Conservation (phyloP, 2,888 invertebrate species). For the Hydraecia micacea region DNA sequence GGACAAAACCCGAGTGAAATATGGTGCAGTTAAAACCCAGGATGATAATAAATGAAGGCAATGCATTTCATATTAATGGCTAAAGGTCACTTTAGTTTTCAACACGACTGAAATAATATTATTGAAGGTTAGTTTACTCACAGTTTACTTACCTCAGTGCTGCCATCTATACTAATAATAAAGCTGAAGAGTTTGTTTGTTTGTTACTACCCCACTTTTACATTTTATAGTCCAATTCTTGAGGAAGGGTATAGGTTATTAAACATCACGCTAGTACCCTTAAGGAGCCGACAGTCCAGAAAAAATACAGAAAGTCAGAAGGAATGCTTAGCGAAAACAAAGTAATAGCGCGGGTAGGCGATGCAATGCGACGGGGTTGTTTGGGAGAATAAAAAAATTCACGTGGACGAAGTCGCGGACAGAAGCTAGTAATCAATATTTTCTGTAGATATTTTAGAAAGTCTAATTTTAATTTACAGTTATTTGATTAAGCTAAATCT, state of each 20-base stretch:
- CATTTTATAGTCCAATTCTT: neutral
- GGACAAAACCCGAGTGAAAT: slow-evolving; percentile 53
- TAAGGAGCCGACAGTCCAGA: neutral
- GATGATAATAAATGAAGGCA: slow-evolving; percentile 58
- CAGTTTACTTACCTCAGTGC: neutral
- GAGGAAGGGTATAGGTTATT: neutral
- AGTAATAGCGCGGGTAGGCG: neutral
- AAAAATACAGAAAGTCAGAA: neutral
- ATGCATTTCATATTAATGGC: slow-evolving; percentile 59
- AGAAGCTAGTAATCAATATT: neutral
- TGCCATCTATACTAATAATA: neutral
- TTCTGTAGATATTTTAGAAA: neutral
- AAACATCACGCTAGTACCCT: neutral
- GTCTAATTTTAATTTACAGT: neutral
- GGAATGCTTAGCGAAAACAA: neutral
- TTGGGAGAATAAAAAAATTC: neutral
- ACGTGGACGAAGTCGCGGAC: neutral
- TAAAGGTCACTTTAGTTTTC: slow-evolving; percentile 56
- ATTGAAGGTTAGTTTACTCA: neutral
- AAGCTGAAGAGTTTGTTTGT: neutral
- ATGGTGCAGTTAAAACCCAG: slow-evolving; percentile 55
- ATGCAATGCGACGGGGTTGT: neutral
- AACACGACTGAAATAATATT: slow-evolving; percentile 38
- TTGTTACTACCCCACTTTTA: neutral
- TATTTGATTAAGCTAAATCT: neutral